Base-by-base conservation (phyloP, 2,113 vertebrate species). In the Mellivora capensis region DNA sequence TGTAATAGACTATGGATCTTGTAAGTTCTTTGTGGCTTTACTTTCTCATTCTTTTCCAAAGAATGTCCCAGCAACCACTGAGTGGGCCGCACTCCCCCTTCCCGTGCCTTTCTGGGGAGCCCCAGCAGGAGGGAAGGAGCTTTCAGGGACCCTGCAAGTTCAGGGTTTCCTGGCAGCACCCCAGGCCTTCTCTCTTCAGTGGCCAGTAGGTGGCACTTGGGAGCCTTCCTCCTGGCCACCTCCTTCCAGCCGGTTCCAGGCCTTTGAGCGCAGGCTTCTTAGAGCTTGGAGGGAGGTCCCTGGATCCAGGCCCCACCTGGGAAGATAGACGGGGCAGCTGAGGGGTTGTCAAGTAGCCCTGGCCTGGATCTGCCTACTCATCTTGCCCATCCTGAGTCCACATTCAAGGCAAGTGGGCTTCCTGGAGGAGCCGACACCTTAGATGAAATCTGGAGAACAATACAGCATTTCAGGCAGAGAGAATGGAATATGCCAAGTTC, bases 141-240 rank as follows among this genome's bases (percentile, higher is more conserved):
- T 25, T 44, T 69, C 37, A 0, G 15, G 6, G 9, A 10, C 4
- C 25, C 39, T 39, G 9, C 14, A 10, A 23, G 6, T 54, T n/a
- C 1, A 2, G 11, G 0, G 9, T 29, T 94, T 13, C 25, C 6
- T 0, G 27, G 39, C 4, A 37, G n/a, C 52, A 44, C 23, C 44
- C 25, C 27, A 62, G 49, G 39, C 49, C n/a, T 18, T 74, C 61
- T 67, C 85, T 76, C 37, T 7, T 29, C 34, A 71, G 31, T 2
- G 52, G 59, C 90, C 93, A 97, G 84, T 52, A 95, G 94, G 84
- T 96, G 96, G 93, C 87, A 90, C 61, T 61, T 69, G 90, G 57
- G 93, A 96, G 93, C 74, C 83, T 96, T 54, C 74, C n/a, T 39
- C 71, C 21, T 21, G 27, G 37, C 31, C 42, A 27, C 12, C 13